Evolutionary conservation across 2,797 vertebrate genomes (phyloP).

Genomic region (Momotus momota): DNA sequence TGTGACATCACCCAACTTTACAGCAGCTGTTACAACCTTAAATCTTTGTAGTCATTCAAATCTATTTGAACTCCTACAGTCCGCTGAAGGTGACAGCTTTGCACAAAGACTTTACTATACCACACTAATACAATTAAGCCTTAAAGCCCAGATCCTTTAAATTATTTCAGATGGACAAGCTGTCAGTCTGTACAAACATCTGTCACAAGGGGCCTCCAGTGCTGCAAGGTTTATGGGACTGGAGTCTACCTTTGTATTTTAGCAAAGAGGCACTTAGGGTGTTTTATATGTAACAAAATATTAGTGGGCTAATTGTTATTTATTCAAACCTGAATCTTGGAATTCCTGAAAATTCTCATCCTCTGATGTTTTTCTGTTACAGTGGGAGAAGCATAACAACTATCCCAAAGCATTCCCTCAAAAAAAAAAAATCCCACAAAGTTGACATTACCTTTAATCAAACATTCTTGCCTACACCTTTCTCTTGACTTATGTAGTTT

Average conservation of each 20-base stretch:
- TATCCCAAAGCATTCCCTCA: fast-evolving
- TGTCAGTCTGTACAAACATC: background rate
- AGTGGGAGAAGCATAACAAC: background rate
- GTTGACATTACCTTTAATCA: background rate
- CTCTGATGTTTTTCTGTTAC: background rate
- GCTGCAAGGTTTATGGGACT: background rate
- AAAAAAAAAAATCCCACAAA: background rate
- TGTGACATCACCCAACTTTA: background rate
- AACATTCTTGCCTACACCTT: background rate
- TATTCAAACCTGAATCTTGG: background rate
- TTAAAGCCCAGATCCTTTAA: background rate
- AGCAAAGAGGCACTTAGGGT: background rate
- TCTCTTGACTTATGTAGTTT: background rate
- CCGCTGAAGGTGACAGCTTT: background rate
- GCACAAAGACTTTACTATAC: background rate
- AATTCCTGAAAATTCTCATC: background rate
- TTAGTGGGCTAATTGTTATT: background rate
- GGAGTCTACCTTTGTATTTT: background rate
- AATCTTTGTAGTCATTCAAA: background rate
- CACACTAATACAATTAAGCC: background rate
- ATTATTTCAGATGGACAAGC: background rate
- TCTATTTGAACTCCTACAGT: background rate
- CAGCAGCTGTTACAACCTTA: background rate
- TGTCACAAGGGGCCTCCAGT: background rate
- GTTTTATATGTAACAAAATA: background rate